Conservation (phyloP, 2,888 invertebrate genomes). For the Rhopalosiphum nymphaeae region DNA sequence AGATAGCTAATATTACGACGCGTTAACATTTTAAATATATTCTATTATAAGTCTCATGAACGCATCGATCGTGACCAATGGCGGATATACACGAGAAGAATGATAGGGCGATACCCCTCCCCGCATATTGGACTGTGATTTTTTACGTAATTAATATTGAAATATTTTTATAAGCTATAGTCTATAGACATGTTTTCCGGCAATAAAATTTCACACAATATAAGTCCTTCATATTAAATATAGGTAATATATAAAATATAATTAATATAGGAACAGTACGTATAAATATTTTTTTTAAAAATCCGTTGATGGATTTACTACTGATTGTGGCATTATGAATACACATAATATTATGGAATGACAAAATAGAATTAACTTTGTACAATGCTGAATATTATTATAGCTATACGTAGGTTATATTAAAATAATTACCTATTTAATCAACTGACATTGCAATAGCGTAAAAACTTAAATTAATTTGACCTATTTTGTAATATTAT, state of each 20-base stretch:
- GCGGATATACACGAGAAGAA: background rate
- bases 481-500: background rate
- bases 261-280: no score
- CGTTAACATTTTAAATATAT: background rate
- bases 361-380: no score
- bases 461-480: background rate
- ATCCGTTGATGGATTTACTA: no score
- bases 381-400: no score
- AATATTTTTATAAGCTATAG: background rate
- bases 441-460: background rate
- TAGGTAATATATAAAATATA: no score
- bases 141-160: background rate
- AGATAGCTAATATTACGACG: background rate
- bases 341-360: no score
- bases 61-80: background rate
- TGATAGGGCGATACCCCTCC: background rate
- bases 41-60: background rate
- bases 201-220: background rate
- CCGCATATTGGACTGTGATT: background rate
- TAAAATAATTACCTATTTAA: background rate
- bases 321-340: no score
- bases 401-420: no score
- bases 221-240: background rate
- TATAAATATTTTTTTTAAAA: no score
- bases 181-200: background rate